Base-by-base conservation (phyloP, 2,113 vertebrate species). In the Corythoichthys intestinalis region DNA sequence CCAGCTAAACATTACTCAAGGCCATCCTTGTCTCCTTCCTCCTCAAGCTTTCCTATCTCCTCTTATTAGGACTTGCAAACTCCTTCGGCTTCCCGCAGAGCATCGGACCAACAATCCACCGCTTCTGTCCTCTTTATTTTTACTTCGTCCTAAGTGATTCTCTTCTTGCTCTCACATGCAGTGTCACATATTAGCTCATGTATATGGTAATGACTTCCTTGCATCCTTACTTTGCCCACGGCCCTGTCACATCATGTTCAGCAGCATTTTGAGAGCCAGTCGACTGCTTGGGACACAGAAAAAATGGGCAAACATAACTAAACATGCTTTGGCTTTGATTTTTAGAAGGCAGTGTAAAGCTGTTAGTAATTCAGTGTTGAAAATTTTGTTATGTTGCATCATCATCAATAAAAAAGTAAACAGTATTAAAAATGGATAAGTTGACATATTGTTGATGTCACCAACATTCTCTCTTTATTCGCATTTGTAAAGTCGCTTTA, bases 151-250 rank as follows among this genome's bases (percentile, higher is more conserved):
- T 58, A 37, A 58, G 28, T 15, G 37, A 71, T 47, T 74, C 46
- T 47, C 49, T 44, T 74, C 66, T 39, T 48, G 37, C 69, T 54
- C 52, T 67, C 14, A 54, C 52, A 44, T 38, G 44, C 75, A 62
- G 52, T 61, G 60, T 71, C 72, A 74, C 74, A 70, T 69, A 73
- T 69, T 65, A 49, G 41, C 67, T 75, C 63, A 56, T 50, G 56
- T 71, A 76, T 77, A 83, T 79, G 76, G 20, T 73, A 76, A 82
- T 82, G 62, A 71, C 59, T 73, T 64, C 46, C 44, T 54, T 58
- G 50, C 62, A 57, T 70, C 66, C 48, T 39, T 62, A 14, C 48
- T 71, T 71, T 67, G 78, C 80, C 71, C 11, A 59, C 50, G 65
- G 83, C 60, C 46, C 68, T 69, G 52, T 77, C 70, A 79, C 75